Evolutionary conservation across 2,888 invertebrate species (phyloP), one percentile per base, ranked within the genome.

Genomic region (Perdita meconis): DNA sequence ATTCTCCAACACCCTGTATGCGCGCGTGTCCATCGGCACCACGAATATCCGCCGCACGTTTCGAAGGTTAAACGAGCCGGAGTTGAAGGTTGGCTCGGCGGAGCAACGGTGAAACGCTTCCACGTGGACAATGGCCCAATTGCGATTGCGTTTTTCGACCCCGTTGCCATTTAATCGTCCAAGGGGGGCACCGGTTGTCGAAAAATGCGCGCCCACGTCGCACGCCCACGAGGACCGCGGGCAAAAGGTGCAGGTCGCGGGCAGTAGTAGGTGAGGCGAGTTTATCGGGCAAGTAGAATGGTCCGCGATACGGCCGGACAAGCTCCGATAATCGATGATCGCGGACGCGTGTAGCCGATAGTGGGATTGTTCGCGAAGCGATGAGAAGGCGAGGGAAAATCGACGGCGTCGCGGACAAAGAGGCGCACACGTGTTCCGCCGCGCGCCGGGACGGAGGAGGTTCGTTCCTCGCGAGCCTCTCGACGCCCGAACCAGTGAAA

Each of bases 261-360:
- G 74, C 69, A 87, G 88, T 88, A 83, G 88, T 88, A 86, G 78
- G 65, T 79, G 83, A 67, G 57, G 69, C 76, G 86, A 85, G 82
- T 82, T n/a, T 84, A 87, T 86, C 85, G 70, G 85, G 60, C 88
- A 87, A 90, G 90, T 90, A 86, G 90, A 90, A 86, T 86, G 80
- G 81, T 73, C 79, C 69, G 68, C 79, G 73, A 84, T 82, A 75
- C 79, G 78, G 87, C 79, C 88, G 81, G 87, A 81, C 84, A 65
- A 68, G 82, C 68, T 68, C 73, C 69, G 72, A 69, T 80, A 77
- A 85, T 86, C 84, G 72, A 83, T 80, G 77, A 81, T 73, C 76
- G 69, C 57, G 65, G 66, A 74, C 76, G 68, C 78, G 82, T 79
- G 63, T 78, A 79, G 67, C 42, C 67, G 79, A 77, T 57, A 65